These are phyloP conservation scores for Cyclopterus lumpus DNA, from an alignment of 2,797 vertebrate genomes.

Conservation along the genomic window DNA sequence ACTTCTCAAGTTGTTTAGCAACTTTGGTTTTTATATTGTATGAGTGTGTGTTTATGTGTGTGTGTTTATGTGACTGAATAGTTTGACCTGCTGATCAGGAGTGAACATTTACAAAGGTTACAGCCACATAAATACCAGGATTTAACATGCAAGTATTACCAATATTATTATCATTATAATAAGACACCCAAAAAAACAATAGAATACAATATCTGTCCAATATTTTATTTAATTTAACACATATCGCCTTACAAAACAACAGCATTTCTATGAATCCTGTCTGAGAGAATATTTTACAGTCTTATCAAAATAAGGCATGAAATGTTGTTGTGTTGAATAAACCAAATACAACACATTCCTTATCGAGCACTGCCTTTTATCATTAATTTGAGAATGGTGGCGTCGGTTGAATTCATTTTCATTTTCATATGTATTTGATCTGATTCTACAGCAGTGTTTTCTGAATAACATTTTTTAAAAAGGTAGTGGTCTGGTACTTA, in stretches of 20 bases:
- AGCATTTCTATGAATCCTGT: not conserved
- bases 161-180: not conserved
- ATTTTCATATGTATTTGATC: not conserved
- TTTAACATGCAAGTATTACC: not conserved
- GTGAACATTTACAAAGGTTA: conserved; percentile 40
- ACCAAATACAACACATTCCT: not conserved
- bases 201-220: conserved; percentile 7
- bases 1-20: not conserved
- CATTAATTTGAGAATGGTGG: not conserved
- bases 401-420: not conserved
- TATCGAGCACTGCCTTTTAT: not conserved
- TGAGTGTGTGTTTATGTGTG: not conserved
- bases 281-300: not conserved
- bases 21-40: not conserved
- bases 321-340: not conserved
- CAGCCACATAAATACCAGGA: not conserved
- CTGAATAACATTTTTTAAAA: too few species aligned
- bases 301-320: not conserved
- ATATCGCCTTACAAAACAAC: not conserved
- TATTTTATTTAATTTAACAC: not conserved
- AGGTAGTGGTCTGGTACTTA: not conserved
- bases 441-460: not conserved
- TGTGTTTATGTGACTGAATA: not conserved
- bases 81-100: not conserved
- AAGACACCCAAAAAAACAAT: not conserved